Evolutionary conservation across 1,140 invertebrate genomes (phyloP).

Genomic region (Conopomorpha cramerella): DNA sequence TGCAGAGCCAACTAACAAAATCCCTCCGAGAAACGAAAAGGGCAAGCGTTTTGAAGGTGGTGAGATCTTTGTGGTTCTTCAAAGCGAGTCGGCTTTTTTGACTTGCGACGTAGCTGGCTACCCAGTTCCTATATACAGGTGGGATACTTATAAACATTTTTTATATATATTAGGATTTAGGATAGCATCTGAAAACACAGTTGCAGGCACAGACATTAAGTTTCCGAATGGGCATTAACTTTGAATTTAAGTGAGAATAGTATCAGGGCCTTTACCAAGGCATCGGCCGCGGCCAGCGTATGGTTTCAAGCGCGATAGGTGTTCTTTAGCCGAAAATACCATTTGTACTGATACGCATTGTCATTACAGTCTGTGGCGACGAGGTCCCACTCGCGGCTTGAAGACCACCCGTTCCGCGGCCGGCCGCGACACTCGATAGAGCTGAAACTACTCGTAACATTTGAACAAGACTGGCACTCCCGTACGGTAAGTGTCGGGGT

Average conservation of each 20-base stretch:
- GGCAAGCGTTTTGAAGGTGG: constrained; percentile 64
- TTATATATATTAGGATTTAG: neutral
- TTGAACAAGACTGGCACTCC: constrained; percentile 42
- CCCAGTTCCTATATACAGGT: constrained; percentile 70
- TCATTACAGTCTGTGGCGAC: constrained; percentile 52
- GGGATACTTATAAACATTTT: constrained; percentile 24
- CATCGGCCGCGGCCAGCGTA: no score
- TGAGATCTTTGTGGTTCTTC: constrained; percentile 67
- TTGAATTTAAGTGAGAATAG: no score
- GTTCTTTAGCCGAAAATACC: no score
- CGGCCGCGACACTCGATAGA: constrained; percentile 39
- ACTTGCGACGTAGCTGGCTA: constrained; percentile 68
- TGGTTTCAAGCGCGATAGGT: no score
- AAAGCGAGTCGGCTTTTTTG: constrained; percentile 61
- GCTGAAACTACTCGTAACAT: constrained; percentile 56
- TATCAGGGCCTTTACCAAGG: no score
- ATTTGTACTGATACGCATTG: constrained; percentile 53
- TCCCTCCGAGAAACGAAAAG: constrained; percentile 62
- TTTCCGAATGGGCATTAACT: no score
- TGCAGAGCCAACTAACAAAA: constrained; percentile 45
- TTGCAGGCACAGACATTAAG: no score
- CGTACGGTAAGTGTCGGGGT: constrained; percentile 55
- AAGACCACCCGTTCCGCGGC: constrained; percentile 49
- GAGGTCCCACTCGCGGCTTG: constrained; percentile 32
- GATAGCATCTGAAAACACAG: neutral